phyloP scores from a whole-genome alignment of 1,140 invertebrate species.

The Berghia stephanieae region DNA sequence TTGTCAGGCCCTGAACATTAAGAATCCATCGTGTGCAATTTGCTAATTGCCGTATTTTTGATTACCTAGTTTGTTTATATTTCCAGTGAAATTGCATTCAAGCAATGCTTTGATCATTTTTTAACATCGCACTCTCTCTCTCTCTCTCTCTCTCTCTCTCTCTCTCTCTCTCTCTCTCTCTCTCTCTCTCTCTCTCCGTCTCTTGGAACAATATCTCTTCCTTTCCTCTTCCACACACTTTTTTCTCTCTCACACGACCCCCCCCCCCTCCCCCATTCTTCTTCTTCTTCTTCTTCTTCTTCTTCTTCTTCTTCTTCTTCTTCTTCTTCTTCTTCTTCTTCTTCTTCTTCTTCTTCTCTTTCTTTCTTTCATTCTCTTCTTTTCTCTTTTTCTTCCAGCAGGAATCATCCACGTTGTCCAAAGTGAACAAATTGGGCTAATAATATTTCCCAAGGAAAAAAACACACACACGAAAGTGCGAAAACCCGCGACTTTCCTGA shows the following conservation, averaged over 20 bases:
- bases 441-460: neutral
- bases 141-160: neutral
- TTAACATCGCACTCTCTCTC: too few relatives aligned
- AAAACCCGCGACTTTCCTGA: neutral
- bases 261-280: too few relatives aligned
- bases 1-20: too few relatives aligned
- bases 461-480: neutral
- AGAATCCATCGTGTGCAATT: too few relatives aligned
- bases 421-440: neutral
- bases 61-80: too few relatives aligned
- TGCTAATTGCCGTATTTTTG: too few relatives aligned
- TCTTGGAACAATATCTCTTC: neutral
- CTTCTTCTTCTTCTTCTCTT: neutral
- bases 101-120: neutral
- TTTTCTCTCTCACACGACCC: neutral
- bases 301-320: neutral
- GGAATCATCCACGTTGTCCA: neutral
- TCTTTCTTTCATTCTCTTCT: neutral
- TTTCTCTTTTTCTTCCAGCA: neutral
- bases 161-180: neutral
- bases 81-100: too few relatives aligned
- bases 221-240: neutral
- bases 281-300: neutral
- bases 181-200: neutral
- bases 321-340: neutral